A percentile compares a stretch with the other conserved stretches of the same genome.
Evolutionary conservation across 2,797 vertebrate genomes (phyloP).

Genomic region (Eremophila alpestris): DNA sequence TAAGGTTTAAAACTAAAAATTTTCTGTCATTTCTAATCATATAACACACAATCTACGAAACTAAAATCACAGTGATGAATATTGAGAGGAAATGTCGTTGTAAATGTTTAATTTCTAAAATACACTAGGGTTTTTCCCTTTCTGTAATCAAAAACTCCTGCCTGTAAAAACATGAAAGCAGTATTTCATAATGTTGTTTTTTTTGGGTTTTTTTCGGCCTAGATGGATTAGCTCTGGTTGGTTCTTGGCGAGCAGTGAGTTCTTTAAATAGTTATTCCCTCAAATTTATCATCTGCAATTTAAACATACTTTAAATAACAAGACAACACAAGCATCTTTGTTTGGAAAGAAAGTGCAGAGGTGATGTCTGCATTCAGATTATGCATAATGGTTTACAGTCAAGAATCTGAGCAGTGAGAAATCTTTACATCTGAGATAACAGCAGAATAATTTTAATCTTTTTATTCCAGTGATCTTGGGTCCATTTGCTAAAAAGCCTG

Average conservation of each 20-base stretch:
- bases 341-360: background rate
- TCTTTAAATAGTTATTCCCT: background rate
- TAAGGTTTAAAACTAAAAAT: background rate
- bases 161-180: background rate
- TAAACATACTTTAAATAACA: background rate
- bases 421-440: background rate
- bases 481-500: background rate
- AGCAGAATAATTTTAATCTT: background rate
- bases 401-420: background rate
- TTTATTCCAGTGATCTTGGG: background rate
- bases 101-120: background rate
- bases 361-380: background rate
- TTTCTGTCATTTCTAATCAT: background rate
- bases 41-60: background rate
- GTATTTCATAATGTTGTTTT: background rate
- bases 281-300: background rate
- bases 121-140: background rate
- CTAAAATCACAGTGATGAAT: background rate
- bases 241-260: background rate
- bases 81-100: background rate
- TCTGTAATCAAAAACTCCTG: background rate
- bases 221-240: background rate
- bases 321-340: background rate
- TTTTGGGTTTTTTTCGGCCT: background rate
- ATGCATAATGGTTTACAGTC: background rate